A percentile compares a stretch with the other conserved stretches of the same genome.
phyloP scores from a whole-genome alignment of 2,113 vertebrate species.

The Sapayoa aenigma region DNA sequence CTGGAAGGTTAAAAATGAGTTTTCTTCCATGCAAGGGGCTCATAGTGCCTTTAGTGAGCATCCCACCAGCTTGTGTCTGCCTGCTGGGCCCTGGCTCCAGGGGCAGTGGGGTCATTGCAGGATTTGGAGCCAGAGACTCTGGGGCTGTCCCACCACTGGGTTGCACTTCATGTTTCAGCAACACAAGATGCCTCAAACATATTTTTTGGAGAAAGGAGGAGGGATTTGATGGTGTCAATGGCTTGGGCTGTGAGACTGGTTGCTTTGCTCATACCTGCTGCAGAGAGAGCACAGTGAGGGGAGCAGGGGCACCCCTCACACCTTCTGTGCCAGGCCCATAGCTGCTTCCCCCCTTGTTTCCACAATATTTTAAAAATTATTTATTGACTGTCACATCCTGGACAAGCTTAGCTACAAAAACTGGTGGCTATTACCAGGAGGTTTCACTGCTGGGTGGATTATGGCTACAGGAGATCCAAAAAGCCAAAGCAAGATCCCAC shows the following conservation, averaged over 20 bases:
- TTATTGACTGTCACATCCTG: neutral
- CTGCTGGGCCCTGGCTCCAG: neutral
- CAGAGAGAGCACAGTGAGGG: rapidly evolving
- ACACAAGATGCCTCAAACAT: neutral
- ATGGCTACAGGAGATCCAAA: neutral
- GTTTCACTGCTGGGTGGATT: neutral
- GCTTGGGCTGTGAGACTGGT: neutral
- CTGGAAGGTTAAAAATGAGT: neutral
- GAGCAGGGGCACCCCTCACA: rapidly evolving
- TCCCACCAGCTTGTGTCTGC: rapidly evolving
- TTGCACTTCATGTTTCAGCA: neutral
- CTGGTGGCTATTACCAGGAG: neutral
- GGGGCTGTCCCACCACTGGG: neutral
- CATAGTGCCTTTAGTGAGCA: rapidly evolving
- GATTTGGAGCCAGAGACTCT: neutral
- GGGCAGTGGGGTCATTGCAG: neutral
- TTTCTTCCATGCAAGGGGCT: neutral
- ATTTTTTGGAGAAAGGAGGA: neutral
- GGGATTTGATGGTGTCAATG: neutral
- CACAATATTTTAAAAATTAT: neutral
- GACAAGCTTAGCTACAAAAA: neutral
- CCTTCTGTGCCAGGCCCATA: neutral
- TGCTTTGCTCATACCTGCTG: neutral
- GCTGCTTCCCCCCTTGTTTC: neutral
- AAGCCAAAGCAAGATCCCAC: neutral